Evolutionary conservation across 2,113 vertebrate species (phyloP).

Genomic region (Istiophorus platypterus): DNA sequence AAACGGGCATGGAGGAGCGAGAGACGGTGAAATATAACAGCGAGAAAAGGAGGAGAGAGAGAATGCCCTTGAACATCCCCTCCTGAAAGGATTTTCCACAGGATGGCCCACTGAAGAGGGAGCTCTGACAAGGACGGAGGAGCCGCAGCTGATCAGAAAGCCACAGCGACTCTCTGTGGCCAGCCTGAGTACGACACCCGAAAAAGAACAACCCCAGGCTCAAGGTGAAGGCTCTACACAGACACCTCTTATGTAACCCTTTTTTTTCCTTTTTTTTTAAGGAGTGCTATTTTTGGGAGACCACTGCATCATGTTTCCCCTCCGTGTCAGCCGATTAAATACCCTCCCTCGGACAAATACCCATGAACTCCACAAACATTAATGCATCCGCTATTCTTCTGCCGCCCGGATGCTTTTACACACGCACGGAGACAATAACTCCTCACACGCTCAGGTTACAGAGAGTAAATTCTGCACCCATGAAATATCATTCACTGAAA

Average conservation of each 20-base stretch:
- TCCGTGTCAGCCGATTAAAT: slow-evolving; percentile 58
- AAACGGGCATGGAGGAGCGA: neutral
- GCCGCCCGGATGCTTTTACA: neutral
- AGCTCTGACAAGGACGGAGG: slow-evolving; percentile 61
- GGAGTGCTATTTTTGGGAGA: slow-evolving; percentile 75
- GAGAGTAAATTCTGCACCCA: slow-evolving; percentile 4
- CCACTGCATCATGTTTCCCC: slow-evolving; percentile 73
- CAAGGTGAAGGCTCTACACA: slow-evolving; percentile 80
- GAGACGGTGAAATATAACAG: slow-evolving; percentile 5
- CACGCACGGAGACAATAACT: neutral
- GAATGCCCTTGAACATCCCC: slow-evolving; percentile 70
- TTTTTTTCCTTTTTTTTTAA: slow-evolving; percentile 39
- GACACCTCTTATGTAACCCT: slow-evolving; percentile 81
- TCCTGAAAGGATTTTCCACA: slow-evolving; percentile 60
- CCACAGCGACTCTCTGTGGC: slow-evolving; percentile 78
- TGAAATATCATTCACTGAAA: slow-evolving; percentile 21
- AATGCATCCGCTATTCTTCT: slow-evolving; percentile 1
- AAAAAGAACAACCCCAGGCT: slow-evolving; percentile 64
- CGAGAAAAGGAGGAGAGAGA: slow-evolving; percentile 12
- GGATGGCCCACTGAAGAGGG: slow-evolving; percentile 52
- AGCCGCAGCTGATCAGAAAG: slow-evolving; percentile 28
- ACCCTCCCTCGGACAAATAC: slow-evolving; percentile 47
- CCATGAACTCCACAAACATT: slow-evolving; percentile 32
- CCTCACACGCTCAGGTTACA: neutral
- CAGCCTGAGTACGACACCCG: slow-evolving; percentile 34